Base-by-base conservation (phyloP, 2,797 vertebrate genomes). In the Mustela erminea region DNA sequence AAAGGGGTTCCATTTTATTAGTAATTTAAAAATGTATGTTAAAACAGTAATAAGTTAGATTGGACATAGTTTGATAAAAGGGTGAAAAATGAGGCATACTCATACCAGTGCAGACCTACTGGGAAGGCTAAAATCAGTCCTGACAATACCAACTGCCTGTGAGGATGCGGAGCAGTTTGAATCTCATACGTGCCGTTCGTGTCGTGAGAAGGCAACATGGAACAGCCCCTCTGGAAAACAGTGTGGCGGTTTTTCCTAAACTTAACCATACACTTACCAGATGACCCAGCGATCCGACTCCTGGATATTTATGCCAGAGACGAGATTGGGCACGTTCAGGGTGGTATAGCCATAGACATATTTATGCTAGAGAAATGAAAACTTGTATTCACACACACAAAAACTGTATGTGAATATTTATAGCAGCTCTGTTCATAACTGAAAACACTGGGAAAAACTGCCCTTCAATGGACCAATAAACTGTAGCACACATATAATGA, bases 351-450 rank as follows among this genome's bases (percentile, higher is more conserved):
- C 38, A 38, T 38, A 38, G 38, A 38, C 38, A 21, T 52, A 58
- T 93, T 92, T 77, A 70, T 56, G 43, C 18, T 86, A 64, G 32
- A 93, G 62, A 95, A 89, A 83, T 72, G n/a, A 92, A 97, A 88
- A 77, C 60, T 78, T 87, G 86, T 29, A 90, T 62, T 82, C 38
- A 75, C 11, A 54, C 7, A 32, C 7, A 58, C 4, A 87, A 43
- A 89, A 41, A 43, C 14, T 29, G 0, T 29, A 25, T 72, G 21
- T 46, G 46, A 74, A 27, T 90, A 6, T 75, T 94, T 68, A 52
- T 38, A 75, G 46, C 20, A n/a, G 23, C 21, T 78, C 49, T 95
- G 35, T 41, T 64, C 46, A 56, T 83, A 80, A 74, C 32, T 84
- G 81, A 54, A 64, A 78, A 87, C 81, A 27, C 41, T 78, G 25